A percentile compares a stretch with the other conserved stretches of the same genome.
Evolutionary conservation across 37 sponge, comb jelly and placozoan species (phyloP).

Genomic region (Axinella damicornis): DNA sequence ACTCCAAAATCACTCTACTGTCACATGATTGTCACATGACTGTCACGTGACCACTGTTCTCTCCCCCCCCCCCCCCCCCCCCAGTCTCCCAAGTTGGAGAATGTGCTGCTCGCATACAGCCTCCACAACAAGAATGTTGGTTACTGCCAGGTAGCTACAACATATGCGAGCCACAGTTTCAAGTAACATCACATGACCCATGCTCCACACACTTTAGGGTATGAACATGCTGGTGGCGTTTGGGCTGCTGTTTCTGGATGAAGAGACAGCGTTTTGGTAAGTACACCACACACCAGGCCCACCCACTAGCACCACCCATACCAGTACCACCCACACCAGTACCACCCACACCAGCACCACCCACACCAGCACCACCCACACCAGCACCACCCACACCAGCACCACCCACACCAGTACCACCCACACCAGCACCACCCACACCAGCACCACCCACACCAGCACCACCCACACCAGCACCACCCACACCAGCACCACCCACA

Average conservation of each 20-base stretch:
- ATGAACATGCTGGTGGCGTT: slow-evolving; percentile 88
- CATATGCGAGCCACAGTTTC: not conserved
- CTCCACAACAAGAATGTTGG: slow-evolving; percentile 66
- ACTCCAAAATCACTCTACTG: too few relatives aligned
- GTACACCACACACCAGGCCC: not conserved
- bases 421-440: not conserved
- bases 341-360: too few relatives aligned
- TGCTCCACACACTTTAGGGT: slow-evolving; percentile 45
- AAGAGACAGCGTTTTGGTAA: slow-evolving; percentile 83
- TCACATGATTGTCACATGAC: too few relatives aligned
- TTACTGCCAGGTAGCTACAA: slow-evolving; percentile 68
- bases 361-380: too few relatives aligned
- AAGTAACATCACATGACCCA: too few relatives aligned
- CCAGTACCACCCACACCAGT: not conserved
- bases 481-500: not conserved
- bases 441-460: not conserved
- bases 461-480: not conserved
- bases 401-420: not conserved
- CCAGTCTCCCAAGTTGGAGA: slow-evolving; percentile 51
- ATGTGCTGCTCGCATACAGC: slow-evolving; percentile 54
- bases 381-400: not conserved
- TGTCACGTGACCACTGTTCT: not conserved
- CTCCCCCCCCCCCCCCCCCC: too few relatives aligned
- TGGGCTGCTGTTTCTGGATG: slow-evolving; percentile 75
- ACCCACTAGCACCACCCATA: not conserved